Base-by-base conservation (phyloP, 2,797 vertebrate genomes). In the Sciurus vulgaris region DNA sequence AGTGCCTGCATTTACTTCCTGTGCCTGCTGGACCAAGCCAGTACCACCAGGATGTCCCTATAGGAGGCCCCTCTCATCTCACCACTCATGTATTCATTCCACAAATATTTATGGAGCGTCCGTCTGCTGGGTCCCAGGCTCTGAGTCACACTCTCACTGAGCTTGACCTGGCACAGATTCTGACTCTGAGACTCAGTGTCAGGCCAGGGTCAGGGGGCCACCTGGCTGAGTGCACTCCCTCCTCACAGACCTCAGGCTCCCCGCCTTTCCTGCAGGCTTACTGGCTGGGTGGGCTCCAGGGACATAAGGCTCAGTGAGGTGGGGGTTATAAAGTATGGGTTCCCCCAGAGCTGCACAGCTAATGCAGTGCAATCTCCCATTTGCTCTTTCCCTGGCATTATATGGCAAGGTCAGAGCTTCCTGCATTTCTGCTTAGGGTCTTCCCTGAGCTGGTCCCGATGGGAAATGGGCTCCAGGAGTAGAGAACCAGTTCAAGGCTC, bases 101-200 rank as follows among this genome's bases (percentile, higher is more conserved):
- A 54, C 93, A 96, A 26, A 61, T 96, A 97, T 94, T 93, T 91
- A 89, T 78, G 86, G 35, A 11, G 76, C 41, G 12, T 85, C 59
- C 38, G 12, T 84, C 61, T 11, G 0, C 65, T 88, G 89, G 87
- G 56, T 30, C 73, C 73, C 76, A 26, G 65, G 92, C 72, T 78
- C 47, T 10, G 3, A 77, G 86, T 79, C 74, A 47, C n/a, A 3
- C 84, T 51, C 56, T 51, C 13, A 77, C 87, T 67, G 65, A 86
- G 73, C 72, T 74, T 85, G 15, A 83, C 44, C 47, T 41, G 69
- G 74, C 70, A 15, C 67, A 83, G 56, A 63, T 26, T 72, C 86
- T 77, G 49, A 76, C 35, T 47, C 90, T 86, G 54, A 84, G 38
- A 89, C 41, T 56, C 11, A 1, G 77, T 0, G 1, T 51, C 84